Percentiles rank a stretch among this genome's conserved stretches.
These are phyloP conservation scores for Hiodon alosoides DNA, from an alignment of 2,113 vertebrate genomes.

Conservation along the genomic window DNA sequence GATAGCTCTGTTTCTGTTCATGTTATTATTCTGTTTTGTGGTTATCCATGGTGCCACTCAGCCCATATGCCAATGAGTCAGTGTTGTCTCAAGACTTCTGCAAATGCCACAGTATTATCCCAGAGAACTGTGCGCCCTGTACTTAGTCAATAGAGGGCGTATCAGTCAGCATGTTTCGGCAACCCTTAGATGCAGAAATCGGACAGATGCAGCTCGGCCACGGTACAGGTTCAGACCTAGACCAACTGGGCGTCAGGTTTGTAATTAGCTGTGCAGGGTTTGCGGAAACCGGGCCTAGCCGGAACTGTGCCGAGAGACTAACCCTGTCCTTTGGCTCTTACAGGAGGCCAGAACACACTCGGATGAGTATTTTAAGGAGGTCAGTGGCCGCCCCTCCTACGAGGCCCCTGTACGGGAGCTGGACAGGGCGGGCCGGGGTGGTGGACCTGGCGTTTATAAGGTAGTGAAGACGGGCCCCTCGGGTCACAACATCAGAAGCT, in stretches of 20 bases:
- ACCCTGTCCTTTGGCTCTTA: constrained; percentile 67
- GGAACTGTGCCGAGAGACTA: constrained; percentile 32
- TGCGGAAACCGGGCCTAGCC: constrained; percentile 9
- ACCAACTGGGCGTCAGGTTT: not conserved
- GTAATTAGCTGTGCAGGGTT: not conserved
- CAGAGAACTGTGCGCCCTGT: too few relatives aligned
- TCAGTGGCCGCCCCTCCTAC: constrained; percentile 84
- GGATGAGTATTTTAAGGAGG: constrained; percentile 92
- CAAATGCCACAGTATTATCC: too few relatives aligned
- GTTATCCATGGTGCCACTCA: too few relatives aligned
- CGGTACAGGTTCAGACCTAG: not conserved
- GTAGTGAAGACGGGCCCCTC: constrained; percentile 99
- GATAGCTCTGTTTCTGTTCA: too few relatives aligned
- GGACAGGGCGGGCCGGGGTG: constrained; percentile 80
- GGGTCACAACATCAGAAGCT: constrained; percentile 99
- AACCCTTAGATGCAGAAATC: too few relatives aligned
- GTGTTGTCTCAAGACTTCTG: too few relatives aligned
- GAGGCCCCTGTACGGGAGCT: constrained; percentile 84
- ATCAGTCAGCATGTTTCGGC: too few relatives aligned
- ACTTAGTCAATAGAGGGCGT: too few relatives aligned
- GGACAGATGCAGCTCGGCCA: too few relatives aligned
- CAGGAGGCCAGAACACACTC: constrained; percentile 88
- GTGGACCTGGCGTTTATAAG: constrained; percentile 98
- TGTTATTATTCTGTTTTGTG: too few relatives aligned
- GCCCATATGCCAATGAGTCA: too few relatives aligned